Percentiles rank a stretch among this genome's conserved stretches.
phyloP scores from a whole-genome alignment of 1,140 invertebrate genomes.

The Maconellicoccus hirsutus region DNA sequence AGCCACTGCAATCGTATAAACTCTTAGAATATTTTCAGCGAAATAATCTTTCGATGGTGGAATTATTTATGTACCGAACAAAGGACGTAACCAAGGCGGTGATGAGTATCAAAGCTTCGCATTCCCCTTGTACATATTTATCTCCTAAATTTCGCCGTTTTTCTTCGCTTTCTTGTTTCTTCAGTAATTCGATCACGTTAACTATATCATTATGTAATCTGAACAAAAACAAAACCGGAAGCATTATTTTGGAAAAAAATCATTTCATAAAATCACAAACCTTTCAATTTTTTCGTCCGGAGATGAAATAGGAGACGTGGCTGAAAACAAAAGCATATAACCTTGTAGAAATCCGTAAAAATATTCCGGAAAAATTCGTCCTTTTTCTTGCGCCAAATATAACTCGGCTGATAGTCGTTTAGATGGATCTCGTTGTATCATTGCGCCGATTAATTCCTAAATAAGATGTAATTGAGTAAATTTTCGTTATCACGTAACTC shows the following conservation, averaged over 20 bases:
- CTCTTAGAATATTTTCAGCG: no score
- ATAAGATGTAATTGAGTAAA: slow-evolving; percentile 18
- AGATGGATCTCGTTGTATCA: slow-evolving; percentile 76
- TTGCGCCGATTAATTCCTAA: slow-evolving; percentile 56
- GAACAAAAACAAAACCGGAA: not conserved
- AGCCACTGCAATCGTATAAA: slow-evolving; percentile 46
- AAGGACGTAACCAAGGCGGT: slow-evolving; percentile 81
- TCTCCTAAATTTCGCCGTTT: slow-evolving; percentile 36
- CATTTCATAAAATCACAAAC: slow-evolving; percentile 28
- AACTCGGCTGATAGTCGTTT: slow-evolving; percentile 71
- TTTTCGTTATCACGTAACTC: not conserved
- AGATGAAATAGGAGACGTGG: slow-evolving; percentile 52
- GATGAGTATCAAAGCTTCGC: slow-evolving; percentile 70
- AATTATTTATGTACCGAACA: slow-evolving; percentile 40
- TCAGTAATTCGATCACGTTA: slow-evolving; percentile 62
- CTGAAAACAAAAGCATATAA: slow-evolving; percentile 74
- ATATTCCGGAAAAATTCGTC: slow-evolving; percentile 82
- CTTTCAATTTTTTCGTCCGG: slow-evolving; percentile 68
- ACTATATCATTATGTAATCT: slow-evolving; percentile 65
- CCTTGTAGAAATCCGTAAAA: slow-evolving; percentile 86
- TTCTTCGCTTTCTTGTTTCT: slow-evolving; percentile 34
- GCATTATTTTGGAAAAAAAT: slow-evolving; percentile 21
- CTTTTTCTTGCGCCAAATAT: slow-evolving; percentile 73
- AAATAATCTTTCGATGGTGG: no score
- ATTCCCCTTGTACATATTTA: slow-evolving; percentile 32